Base-by-base conservation (phyloP, 2,113 vertebrate species). In the Petrocephalus microphthalmus region DNA sequence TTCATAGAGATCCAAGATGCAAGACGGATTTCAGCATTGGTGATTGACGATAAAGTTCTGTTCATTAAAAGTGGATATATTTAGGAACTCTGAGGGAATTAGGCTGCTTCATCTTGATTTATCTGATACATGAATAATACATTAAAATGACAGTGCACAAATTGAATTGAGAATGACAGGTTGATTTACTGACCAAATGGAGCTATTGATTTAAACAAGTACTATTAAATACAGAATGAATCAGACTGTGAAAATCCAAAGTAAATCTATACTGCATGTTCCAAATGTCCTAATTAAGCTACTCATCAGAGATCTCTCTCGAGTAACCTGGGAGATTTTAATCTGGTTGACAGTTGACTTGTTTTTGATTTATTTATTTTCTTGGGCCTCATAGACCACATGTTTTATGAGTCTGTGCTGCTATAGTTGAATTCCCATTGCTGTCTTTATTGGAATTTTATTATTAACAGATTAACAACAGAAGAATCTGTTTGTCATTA, bases 131-230 rank as follows among this genome's bases (percentile, higher is more conserved):
- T 42, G 29, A 33, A 78, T 78, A 37, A 78, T 78, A 78, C 33
- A 78, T 78, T 78, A 78, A 42, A 78, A 78, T 78, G 29, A 78
- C 71, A 78, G 5, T 78, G 71, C 33, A 78, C 71, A 78, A 78
- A 78, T 78, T 78, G 71, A 42, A 78, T 78, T 78, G 71, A 42
- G 71, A 78, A 78, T 78, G 71, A 78, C 71, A 78, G 71, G 29
- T 42, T 78, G 71, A 78, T 78, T 78, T 78, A 78, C 71, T 78
- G 71, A 78, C 71, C 71, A 42, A 78, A 78, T 42, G 33, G 71
- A 42, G 33, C 71, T 78, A 78, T 78, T 78, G 71, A 78, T 78
- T 78, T 78, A 78, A 78, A 78, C 71, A 78, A 78, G 71, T 78
- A 42, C 33, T 42, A 78, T 78, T 42, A 78, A 78, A 78, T 78